Conservation (phyloP, 2,888 invertebrate genomes). For the Leptinotarsa rubiginosa region DNA sequence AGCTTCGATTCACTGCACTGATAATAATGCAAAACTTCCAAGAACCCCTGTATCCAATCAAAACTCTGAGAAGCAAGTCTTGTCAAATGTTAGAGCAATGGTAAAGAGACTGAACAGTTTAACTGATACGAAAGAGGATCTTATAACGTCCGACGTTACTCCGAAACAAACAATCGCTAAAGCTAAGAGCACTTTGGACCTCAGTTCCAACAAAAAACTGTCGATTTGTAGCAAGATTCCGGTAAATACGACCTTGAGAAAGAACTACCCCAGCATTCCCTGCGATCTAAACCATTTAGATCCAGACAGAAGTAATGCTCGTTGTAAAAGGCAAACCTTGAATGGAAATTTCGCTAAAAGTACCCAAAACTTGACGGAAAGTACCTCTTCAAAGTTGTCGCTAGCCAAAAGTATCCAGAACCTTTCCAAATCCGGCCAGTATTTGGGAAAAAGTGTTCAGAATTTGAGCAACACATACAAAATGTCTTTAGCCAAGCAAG, state of each 20-base stretch:
- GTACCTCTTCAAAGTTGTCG: constrained; percentile 30
- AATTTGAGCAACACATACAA: constrained; percentile 26
- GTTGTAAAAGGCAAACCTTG: constrained; percentile 26
- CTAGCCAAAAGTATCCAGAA: constrained; percentile 40
- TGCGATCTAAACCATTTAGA: constrained; percentile 63
- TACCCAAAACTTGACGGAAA: constrained; percentile 43
- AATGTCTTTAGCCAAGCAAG: constrained; percentile 38
- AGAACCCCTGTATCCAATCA: constrained; percentile 39
- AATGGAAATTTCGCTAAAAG: constrained; percentile 44
- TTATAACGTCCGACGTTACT: constrained; percentile 8
- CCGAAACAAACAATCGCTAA: constrained; percentile 49
- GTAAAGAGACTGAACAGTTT: constrained; percentile 58
- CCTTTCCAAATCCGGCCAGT: constrained; percentile 48
- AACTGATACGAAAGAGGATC: constrained; percentile 37
- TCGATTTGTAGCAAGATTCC: constrained; percentile 60
- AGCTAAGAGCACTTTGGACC: constrained; percentile 58
- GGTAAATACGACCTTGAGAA: constrained; percentile 58
- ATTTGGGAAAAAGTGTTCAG: constrained; percentile 41
- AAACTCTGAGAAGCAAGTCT: background rate
- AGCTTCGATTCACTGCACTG: background rate
- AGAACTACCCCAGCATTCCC: constrained; percentile 64
- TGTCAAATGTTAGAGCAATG: constrained; percentile 58
- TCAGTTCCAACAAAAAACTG: constrained; percentile 51
- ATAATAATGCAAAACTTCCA: constrained; percentile 54
- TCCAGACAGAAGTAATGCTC: constrained; percentile 52